Evolutionary conservation across 2,888 invertebrate species (phyloP).

Genomic region (Sialis lutaria): DNA sequence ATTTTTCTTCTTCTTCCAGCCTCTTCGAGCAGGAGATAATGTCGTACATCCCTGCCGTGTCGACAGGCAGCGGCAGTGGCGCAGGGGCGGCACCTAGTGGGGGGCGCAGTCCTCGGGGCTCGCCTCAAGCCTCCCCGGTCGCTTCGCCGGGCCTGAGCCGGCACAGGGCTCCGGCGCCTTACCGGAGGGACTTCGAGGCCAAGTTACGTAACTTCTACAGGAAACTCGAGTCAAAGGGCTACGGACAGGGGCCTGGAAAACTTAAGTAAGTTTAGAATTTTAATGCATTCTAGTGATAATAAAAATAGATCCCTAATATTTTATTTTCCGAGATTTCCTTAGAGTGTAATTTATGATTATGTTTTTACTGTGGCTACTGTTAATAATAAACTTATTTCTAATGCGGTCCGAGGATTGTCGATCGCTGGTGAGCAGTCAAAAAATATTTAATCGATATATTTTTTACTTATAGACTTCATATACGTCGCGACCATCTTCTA

Average conservation of each 20-base stretch:
- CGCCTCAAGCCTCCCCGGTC: conserved; percentile 52
- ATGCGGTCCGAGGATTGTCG: no score
- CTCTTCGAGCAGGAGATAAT: conserved; percentile 97
- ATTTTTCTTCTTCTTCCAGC: conserved; percentile 34
- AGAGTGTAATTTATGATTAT: background rate
- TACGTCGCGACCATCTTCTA: conserved; percentile 79
- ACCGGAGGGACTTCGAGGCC: conserved; percentile 85
- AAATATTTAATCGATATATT: conserved; percentile 4
- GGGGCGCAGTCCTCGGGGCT: conserved; percentile 34
- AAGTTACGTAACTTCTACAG: conserved; percentile 88
- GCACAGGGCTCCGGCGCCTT: conserved; percentile 75
- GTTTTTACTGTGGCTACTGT: no score
- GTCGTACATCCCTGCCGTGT: conserved; percentile 77
- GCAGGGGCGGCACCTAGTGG: conserved; percentile 14
- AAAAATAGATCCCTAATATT: background rate
- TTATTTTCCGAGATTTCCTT: background rate
- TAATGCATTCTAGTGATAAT: conserved; percentile 3
- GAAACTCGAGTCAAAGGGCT: conserved; percentile 90
- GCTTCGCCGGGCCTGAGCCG: conserved; percentile 66
- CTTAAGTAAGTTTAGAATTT: conserved; percentile 54
- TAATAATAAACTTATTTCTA: no score
- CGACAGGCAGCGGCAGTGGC: conserved; percentile 19
- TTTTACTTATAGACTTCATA: conserved; percentile 53
- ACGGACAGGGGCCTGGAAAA: conserved; percentile 93
- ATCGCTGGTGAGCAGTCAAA: background rate